Conservation (phyloP, 1,140 invertebrate species). For the Schlechtendalia chinensis region DNA sequence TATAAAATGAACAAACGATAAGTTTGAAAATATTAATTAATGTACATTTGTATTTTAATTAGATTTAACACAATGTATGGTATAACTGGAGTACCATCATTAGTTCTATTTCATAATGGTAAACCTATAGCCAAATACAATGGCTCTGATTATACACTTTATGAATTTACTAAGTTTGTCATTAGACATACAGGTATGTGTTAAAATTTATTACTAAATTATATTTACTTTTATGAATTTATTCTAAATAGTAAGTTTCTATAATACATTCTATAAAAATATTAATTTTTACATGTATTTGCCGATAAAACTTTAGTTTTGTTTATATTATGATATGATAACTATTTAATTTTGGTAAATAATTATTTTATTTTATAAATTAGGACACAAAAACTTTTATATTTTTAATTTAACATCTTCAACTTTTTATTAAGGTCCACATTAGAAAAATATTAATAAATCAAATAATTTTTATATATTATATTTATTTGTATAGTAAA, state of each 20-base stretch:
- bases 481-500: no score
- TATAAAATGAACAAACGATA: not conserved
- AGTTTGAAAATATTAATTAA: not conserved
- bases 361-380: no score
- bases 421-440: no score
- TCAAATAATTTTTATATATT: no score
- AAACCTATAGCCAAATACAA: constrained; percentile 84
- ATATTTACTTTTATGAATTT: not conserved
- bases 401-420: no score
- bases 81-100: constrained; percentile 87
- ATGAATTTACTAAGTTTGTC: constrained; percentile 79
- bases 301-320: no score
- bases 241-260: not conserved
- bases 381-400: no score
- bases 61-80: constrained; percentile 90
- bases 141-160: constrained; percentile 75
- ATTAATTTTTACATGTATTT: no score
- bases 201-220: not conserved
- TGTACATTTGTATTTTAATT: constrained; percentile 51
- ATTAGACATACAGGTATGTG: constrained; percentile 68
- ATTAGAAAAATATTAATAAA: no score
- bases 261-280: no score
- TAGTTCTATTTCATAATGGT: constrained; percentile 91
- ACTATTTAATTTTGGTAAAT: no score
- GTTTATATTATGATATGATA: no score